phyloP scores from a whole-genome alignment of 2,113 vertebrate species.

The Oenanthe melanoleuca region DNA sequence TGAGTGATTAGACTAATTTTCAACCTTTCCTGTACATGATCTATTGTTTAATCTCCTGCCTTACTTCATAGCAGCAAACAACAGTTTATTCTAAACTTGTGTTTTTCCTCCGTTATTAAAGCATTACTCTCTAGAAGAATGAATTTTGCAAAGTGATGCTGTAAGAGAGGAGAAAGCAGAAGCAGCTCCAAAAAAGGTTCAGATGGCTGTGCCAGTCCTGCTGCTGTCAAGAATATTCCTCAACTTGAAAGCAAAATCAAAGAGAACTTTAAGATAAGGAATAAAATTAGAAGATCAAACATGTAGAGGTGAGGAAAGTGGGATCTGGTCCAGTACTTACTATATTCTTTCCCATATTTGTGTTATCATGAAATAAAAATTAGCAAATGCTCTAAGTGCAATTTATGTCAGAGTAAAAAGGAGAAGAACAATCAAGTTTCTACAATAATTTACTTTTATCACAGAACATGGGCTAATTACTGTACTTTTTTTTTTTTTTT shows the following conservation, averaged over 20 bases:
- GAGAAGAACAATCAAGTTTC: neutral
- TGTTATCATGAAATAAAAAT: neutral
- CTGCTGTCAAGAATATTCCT: neutral
- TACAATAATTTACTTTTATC: neutral
- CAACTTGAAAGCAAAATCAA: slow-evolving; percentile 29
- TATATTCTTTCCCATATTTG: neutral
- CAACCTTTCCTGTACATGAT: neutral
- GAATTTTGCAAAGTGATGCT: neutral
- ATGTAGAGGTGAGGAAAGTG: neutral
- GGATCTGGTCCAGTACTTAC: neutral
- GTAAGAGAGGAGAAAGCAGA: neutral
- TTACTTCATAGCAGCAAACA: neutral
- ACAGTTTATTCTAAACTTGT: neutral
- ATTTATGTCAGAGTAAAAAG: neutral
- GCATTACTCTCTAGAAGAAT: neutral
- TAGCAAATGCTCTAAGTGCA: neutral
- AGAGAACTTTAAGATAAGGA: slow-evolving; percentile 30
- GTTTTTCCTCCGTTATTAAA: neutral
- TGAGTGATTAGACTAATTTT: slow-evolving; percentile 35
- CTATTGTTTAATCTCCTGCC: slow-evolving; percentile 20
- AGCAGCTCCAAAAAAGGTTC: neutral
- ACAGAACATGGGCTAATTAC: neutral
- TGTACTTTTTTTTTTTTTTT: accelerated
- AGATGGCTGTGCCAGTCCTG: neutral
- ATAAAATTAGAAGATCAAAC: neutral